Conservation (phyloP, 2,888 invertebrate genomes). For the Diarsia dahlii region DNA sequence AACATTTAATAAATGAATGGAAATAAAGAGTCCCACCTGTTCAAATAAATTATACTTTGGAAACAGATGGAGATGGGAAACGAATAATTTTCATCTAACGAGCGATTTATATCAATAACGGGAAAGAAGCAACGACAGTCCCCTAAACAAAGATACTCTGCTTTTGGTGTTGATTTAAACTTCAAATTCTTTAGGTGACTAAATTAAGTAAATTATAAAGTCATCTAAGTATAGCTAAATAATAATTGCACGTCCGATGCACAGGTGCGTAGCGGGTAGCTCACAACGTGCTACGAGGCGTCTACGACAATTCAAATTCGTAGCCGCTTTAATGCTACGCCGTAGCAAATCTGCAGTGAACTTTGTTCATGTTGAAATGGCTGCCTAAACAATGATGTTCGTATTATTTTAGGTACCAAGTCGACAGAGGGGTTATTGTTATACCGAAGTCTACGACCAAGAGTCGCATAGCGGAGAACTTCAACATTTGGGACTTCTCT, state of each 20-base stretch:
- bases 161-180: neutral
- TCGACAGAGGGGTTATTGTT: constrained; percentile 87
- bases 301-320: constrained; percentile 3
- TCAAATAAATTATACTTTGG: constrained; percentile 30
- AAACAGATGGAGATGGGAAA: constrained; percentile 15
- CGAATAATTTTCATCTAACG: constrained; percentile 3
- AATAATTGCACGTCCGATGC: neutral
- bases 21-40: constrained; percentile 30
- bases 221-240: neutral
- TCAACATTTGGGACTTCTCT: constrained; percentile 89
- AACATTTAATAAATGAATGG: constrained; percentile 27
- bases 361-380: neutral
- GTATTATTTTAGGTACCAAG: constrained; percentile 72
- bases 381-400: neutral
- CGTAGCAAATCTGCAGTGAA: constrained; percentile 5
- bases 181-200: neutral
- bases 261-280: constrained; percentile 1
- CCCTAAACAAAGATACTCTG: neutral
- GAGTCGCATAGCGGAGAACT: constrained; percentile 88
- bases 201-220: neutral
- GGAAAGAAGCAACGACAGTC: neutral
- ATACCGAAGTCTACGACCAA: constrained; percentile 91
- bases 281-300: constrained; percentile 13
- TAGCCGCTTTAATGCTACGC: constrained; percentile 1
- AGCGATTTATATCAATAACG: constrained; percentile 20